A percentile compares a stretch with the other conserved stretches of the same genome.
phyloP scores from a whole-genome alignment of 2,888 invertebrate species.

The Xanthia icteritia region DNA sequence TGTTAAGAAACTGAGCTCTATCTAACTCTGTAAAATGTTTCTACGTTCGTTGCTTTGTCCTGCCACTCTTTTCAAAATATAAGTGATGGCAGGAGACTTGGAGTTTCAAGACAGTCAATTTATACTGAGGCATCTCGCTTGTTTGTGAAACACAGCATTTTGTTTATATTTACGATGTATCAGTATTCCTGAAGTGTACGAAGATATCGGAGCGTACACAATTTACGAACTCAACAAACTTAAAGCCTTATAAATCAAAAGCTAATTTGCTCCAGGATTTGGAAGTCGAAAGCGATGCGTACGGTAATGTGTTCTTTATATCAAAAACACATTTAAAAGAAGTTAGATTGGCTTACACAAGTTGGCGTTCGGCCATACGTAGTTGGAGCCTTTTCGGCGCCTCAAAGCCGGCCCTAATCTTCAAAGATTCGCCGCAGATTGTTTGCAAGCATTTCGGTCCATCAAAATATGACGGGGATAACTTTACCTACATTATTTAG shows the following conservation, averaged over 20 bases:
- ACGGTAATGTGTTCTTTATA: slow-evolving; percentile 89
- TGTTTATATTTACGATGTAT: slow-evolving; percentile 51
- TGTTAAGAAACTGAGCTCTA: slow-evolving; percentile 21
- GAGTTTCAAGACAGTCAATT: slow-evolving; percentile 18
- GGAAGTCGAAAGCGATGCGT: slow-evolving; percentile 83
- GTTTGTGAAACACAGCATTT: slow-evolving; percentile 24
- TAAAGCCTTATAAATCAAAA: slow-evolving; percentile 86
- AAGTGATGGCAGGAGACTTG: slow-evolving; percentile 8
- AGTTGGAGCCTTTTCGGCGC: slow-evolving; percentile 86
- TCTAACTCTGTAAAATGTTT: slow-evolving; percentile 43
- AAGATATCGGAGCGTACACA: slow-evolving; percentile 55
- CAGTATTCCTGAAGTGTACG: slow-evolving; percentile 59
- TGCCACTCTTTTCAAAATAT: slow-evolving; percentile 19
- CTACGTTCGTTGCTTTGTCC: slow-evolving; percentile 10
- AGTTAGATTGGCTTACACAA: slow-evolving; percentile 90
- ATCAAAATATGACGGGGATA: slow-evolving; percentile 86
- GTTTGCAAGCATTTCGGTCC: slow-evolving; percentile 86
- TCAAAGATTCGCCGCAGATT: slow-evolving; percentile 87
- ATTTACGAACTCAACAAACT: slow-evolving; percentile 72
- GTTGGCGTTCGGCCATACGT: slow-evolving; percentile 88
- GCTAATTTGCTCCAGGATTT: slow-evolving; percentile 87
- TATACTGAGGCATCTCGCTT: slow-evolving; percentile 15
- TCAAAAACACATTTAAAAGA: slow-evolving; percentile 91
- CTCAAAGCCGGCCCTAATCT: slow-evolving; percentile 87
- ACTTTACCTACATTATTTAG: slow-evolving; percentile 82